Evolutionary conservation across 2,888 invertebrate species (phyloP).

Genomic region (Portevinia maculata): DNA sequence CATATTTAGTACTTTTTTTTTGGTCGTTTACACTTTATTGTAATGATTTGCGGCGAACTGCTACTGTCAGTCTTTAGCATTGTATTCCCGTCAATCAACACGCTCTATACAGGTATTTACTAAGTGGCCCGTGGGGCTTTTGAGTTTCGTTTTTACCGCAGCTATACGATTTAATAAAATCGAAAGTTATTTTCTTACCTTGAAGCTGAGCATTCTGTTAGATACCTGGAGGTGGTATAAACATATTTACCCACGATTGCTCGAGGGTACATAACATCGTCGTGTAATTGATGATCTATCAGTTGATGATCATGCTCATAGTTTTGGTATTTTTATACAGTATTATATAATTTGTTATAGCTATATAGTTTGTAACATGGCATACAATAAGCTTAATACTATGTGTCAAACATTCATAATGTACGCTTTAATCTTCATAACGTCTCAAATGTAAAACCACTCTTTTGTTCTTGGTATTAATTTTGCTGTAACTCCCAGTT

Average conservation of each 20-base stretch:
- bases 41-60: slow-evolving; percentile 1
- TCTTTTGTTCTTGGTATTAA: no score
- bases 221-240: background rate
- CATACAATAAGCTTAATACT: no score
- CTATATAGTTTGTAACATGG: no score
- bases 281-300: slow-evolving; percentile 26
- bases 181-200: slow-evolving; percentile 53
- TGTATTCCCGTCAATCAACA: slow-evolving; percentile 15
- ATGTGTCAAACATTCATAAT: no score
- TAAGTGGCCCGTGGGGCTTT: slow-evolving; percentile 19
- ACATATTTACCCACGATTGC: background rate
- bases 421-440: no score
- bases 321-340: background rate
- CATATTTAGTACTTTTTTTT: slow-evolving; percentile 32
- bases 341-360: background rate
- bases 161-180: slow-evolving; percentile 39
- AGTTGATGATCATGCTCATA: slow-evolving; percentile 20
- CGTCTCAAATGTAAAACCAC: no score
- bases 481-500: no score
- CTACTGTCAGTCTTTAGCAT: slow-evolving; percentile 9
- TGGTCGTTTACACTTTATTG: slow-evolving; percentile 26
- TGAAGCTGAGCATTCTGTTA: slow-evolving; percentile 19
- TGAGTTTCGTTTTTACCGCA: slow-evolving; percentile 16
- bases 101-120: slow-evolving; percentile 4
- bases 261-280: background rate